Conservation (phyloP, 2,113 vertebrate genomes). For the Phycodurus eques region DNA sequence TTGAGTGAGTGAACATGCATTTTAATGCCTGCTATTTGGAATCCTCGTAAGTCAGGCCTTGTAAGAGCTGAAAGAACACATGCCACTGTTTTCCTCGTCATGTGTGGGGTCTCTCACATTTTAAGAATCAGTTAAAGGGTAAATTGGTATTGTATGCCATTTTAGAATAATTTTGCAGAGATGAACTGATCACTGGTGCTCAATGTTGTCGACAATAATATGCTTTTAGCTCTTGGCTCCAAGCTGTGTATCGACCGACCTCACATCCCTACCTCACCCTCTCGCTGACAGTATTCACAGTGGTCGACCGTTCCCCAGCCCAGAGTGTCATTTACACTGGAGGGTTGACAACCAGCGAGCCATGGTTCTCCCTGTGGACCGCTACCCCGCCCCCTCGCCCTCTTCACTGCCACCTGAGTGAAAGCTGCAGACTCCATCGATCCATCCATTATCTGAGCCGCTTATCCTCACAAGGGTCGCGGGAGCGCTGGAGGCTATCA, state of each 20-base stretch:
- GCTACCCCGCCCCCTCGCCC: neutral
- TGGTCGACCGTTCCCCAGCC: constrained; percentile 12
- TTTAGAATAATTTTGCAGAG: neutral
- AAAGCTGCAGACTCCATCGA: neutral
- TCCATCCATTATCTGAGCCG: no score
- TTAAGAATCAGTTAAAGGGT: no score
- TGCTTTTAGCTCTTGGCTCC: constrained; percentile 10
- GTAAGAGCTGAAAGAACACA: no score
- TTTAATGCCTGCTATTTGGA: no score
- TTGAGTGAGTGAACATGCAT: no score
- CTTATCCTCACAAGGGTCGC: no score
- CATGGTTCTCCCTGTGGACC: neutral
- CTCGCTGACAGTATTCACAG: constrained; percentile 14
- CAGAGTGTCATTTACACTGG: constrained; percentile 23
- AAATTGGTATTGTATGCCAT: neutral
- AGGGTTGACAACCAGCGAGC: constrained; percentile 23
- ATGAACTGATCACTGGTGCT: neutral
- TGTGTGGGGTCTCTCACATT: no score
- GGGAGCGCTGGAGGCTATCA: no score
- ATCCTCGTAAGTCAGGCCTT: no score
- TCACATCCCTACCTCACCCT: constrained; percentile 7
- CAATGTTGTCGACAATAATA: neutral
- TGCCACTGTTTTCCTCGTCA: no score
- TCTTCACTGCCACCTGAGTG: constrained; percentile 12
- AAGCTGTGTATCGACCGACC: constrained; percentile 11